Evolutionary conservation across 1,140 invertebrate species (phyloP).

Genomic region (Eulimnadia texana): DNA sequence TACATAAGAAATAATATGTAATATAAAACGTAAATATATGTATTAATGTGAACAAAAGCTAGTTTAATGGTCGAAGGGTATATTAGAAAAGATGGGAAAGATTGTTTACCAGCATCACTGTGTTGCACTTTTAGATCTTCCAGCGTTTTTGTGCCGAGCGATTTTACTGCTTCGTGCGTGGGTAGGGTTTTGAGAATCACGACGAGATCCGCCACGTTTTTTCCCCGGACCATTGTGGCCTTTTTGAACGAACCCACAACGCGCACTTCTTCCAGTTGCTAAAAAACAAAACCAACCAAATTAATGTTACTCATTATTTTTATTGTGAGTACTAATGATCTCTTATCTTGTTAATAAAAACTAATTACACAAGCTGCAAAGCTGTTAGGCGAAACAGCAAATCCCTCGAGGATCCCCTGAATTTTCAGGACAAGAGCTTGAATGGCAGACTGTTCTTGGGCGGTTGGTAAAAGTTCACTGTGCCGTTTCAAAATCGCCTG

Average conservation of each 20-base stretch:
- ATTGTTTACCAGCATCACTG: constrained; percentile 32
- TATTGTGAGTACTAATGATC: constrained; percentile 14
- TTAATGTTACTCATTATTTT: too few relatives aligned
- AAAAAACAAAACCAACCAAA: constrained; percentile 17
- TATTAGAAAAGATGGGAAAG: constrained; percentile 14
- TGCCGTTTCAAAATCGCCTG: constrained; percentile 81
- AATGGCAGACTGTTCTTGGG: constrained; percentile 76
- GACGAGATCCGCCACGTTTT: constrained; percentile 91
- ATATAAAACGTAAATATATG: too few relatives aligned
- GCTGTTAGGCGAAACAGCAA: constrained; percentile 78
- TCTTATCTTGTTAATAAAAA: constrained; percentile 11
- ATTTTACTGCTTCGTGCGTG: constrained; percentile 85
- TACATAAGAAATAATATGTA: too few relatives aligned
- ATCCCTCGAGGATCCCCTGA: constrained; percentile 78
- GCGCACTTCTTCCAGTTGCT: constrained; percentile 91
- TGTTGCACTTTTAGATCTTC: constrained; percentile 56
- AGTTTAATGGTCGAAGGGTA: constrained; percentile 3
- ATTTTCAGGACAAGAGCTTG: constrained; percentile 85
- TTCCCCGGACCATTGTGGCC: constrained; percentile 89
- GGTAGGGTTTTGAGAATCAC: constrained; percentile 96
- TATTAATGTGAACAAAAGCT: constrained; percentile 4
- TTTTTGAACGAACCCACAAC: constrained; percentile 97
- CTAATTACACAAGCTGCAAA: constrained; percentile 90
- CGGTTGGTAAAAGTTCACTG: constrained; percentile 71
- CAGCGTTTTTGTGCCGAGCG: constrained; percentile 72